A percentile compares a stretch with the other conserved stretches of the same genome.
Conservation (phyloP, 2,113 vertebrate species). For the Otolemur garnettii region DNA sequence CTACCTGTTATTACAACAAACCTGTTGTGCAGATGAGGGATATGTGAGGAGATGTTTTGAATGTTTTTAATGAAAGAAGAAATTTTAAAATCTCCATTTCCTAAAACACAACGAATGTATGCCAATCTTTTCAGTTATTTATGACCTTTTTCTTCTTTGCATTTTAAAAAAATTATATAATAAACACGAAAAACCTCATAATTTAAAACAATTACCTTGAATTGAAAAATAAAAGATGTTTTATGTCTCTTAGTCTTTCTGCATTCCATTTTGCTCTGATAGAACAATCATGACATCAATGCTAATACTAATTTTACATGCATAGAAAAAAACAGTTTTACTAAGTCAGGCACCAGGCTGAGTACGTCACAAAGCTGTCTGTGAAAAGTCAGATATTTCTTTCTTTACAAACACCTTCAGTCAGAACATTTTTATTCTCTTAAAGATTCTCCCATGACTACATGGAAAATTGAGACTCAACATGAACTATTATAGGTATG, state of each 20-base stretch:
- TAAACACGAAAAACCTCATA: slow-evolving; percentile 2
- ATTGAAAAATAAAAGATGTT: neutral
- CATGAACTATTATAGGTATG: neutral
- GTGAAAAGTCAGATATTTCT: neutral
- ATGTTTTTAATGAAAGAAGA: slow-evolving; percentile 45
- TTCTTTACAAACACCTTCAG: neutral
- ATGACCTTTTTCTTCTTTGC: neutral
- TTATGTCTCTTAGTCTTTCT: neutral
- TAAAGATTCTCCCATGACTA: neutral
- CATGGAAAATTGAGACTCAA: neutral
- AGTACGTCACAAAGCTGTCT: neutral
- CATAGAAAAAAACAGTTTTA: neutral
- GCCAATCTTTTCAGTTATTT: neutral
- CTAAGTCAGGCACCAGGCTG: neutral
- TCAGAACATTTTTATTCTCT: neutral
- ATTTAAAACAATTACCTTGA: neutral
- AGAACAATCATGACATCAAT: neutral
- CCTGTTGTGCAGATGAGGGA: neutral
- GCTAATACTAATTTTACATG: neutral
- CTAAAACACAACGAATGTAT: neutral
- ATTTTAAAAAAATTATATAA: neutral
- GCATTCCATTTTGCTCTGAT: neutral
- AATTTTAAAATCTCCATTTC: slow-evolving; percentile 13
- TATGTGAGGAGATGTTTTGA: neutral
- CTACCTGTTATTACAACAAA: slow-evolving; percentile 31